Evolutionary conservation across 2,888 invertebrate genomes (phyloP), one percentile per base, ranked within the genome.

Genomic region (Meteorus colon): DNA sequence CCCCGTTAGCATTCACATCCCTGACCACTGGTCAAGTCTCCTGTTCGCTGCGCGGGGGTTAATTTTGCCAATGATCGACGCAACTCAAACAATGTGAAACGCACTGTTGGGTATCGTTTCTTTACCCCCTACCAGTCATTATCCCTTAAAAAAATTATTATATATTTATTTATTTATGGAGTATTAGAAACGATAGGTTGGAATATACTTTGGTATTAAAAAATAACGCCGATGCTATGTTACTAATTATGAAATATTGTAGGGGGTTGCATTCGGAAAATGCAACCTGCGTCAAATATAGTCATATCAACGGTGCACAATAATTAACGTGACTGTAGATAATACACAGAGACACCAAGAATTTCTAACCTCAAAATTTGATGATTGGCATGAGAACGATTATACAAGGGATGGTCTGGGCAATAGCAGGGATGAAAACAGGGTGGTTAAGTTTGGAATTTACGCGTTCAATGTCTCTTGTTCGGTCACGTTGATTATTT

Each of bases 341-440:
- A 31, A 12, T 55, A 24, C 19, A 69, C 55, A 6, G 55, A 55
- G 19, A 55, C 48, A 48, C n/a, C 51, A 51, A 34, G 75, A 75
- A 75, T 75, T 62, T 75, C 63, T 75, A 51, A 69, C 75, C 70
- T 63, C 70, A 60, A 75, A 75, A 70, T 75, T 70, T 55, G 75
- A 75, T 68, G 68, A 74, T 74, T 63, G 74, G 74, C 62, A 74
- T 74, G 74, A 74, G 60, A 55, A 55, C 68, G 68, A 63, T 69
- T 63, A 70, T 63, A 67, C 67, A 66, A 59, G 66, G 59, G 41
- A 51, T 41, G 34, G 73, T 65, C 37, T 65, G 48, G 19, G 19
- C 27, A 27, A 12, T 29, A 29, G 29, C 10, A 45, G 12, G 14
- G 68, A n/a, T 45, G 67, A 41, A 41, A 51, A 48, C 14, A 34